phyloP scores from a whole-genome alignment of 2,113 vertebrate species.

The Antechinus stuartii region DNA sequence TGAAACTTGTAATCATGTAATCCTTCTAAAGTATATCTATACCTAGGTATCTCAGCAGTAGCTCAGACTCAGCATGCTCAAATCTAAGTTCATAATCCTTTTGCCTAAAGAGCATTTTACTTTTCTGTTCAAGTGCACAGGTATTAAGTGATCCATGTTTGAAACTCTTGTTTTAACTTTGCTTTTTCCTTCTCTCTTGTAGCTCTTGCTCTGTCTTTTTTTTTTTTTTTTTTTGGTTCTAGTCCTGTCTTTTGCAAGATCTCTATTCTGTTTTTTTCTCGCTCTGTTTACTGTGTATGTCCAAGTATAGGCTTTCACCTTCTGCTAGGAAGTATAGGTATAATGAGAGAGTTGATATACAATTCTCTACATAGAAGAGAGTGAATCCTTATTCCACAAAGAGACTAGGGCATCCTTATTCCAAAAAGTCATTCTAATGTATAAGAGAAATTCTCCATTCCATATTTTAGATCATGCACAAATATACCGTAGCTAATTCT shows the following conservation, averaged over 20 bases:
- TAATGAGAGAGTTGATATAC: neutral
- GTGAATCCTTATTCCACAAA: no score
- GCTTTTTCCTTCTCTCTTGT: neutral
- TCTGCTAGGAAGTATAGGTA: neutral
- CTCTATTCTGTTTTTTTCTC: neutral
- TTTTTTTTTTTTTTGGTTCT: neutral
- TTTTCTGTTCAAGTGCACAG: neutral
- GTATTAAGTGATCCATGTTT: neutral
- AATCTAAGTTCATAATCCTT: neutral
- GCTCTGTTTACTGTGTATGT: neutral
- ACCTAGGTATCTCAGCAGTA: neutral
- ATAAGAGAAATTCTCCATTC: neutral
- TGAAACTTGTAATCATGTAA: neutral
- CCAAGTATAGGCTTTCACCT: neutral
- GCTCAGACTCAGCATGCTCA: neutral
- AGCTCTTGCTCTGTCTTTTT: neutral
- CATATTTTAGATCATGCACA: neutral
- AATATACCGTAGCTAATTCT: neutral
- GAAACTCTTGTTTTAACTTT: neutral
- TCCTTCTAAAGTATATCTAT: neutral
- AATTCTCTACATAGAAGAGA: neutral
- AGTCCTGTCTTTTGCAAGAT: neutral
- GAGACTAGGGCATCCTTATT: neutral
- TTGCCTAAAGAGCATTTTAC: neutral
- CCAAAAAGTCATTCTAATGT: neutral